These are phyloP conservation scores for Zalophus californianus DNA, from an alignment of 2,797 vertebrate species.

Conservation along the genomic window DNA sequence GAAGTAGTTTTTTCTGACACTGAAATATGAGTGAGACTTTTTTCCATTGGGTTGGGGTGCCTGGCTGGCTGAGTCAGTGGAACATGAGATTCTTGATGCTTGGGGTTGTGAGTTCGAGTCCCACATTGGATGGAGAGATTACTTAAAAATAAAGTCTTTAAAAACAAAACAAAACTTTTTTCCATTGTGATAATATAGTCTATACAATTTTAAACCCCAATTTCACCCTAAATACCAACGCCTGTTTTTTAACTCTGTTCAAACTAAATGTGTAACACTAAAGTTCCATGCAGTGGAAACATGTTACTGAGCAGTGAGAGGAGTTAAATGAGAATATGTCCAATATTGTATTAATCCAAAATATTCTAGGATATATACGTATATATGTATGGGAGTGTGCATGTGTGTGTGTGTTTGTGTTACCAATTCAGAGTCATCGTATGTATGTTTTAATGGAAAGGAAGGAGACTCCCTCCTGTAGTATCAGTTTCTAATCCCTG, in stretches of 20 bases:
- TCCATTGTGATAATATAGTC: background rate
- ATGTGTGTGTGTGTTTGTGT: background rate
- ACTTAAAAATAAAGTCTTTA: background rate
- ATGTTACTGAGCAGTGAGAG: background rate
- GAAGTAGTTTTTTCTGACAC: background rate
- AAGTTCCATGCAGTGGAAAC: background rate
- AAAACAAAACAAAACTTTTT: background rate
- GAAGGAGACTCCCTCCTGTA: background rate
- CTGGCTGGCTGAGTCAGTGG: background rate
- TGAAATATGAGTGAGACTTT: constrained; percentile 21
- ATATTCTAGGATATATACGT: background rate
- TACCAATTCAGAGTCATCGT: background rate
- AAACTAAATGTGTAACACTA: background rate
- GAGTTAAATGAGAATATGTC: constrained; percentile 24
- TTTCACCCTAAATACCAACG: background rate
- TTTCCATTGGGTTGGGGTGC: background rate
- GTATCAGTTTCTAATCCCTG: background rate
- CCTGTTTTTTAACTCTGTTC: background rate
- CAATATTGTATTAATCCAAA: background rate
- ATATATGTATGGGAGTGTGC: background rate
- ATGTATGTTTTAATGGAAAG: background rate
- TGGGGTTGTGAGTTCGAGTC: background rate
- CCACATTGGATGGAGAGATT: background rate
- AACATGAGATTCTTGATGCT: background rate
- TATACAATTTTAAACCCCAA: background rate